Base-by-base conservation (phyloP, 2,888 invertebrate genomes). In the Calameuta filiformis region DNA sequence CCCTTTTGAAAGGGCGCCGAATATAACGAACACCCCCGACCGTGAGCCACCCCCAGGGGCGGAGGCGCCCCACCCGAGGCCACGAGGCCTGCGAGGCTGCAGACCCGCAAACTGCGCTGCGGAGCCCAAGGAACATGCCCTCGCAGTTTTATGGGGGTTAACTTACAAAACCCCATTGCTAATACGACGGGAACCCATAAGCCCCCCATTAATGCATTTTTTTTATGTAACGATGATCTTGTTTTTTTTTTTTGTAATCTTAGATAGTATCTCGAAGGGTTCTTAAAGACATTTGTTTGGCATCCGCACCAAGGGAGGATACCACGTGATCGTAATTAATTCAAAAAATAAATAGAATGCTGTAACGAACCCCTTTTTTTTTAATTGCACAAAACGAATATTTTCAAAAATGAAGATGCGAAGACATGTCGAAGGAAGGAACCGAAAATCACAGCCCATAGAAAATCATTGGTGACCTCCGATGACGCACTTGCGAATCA, bases 11-110 rank as follows among this genome's bases (percentile, higher is more conserved):
- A 86, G 87, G 84, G 83, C 85, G 84, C 81, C 56, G 81, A 82
- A 87, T 84, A 88, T 89, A 90, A 89, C 88, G 89, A 90, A 89
- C 90, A 88, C 89, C 90, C 90, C 90, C 89, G 82, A 88, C 88
- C 83, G 89, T 81, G 90, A 81, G 83, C 82, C 71, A 76, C 81
- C 82, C 83, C 81, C 80, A 33, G 33, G 33, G 33, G 33, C 33
- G 33, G 33, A 4, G 77, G 80, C 86, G 15, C 23, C 56, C 6
- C 56, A 9, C 56, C 56, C 56, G 23, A 23, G 56, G 56, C 23
- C 56, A 56, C 56, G 56, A 56, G 56, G 56, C 56, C 56, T 2
- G 12, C 37, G 3, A 12, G 37, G 37, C 12, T 12, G 12, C 2
- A 37, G 12, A 3, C 3, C 33, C 33, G 33, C 33, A 4, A 33